Evolutionary conservation across 2,797 vertebrate species (phyloP).

Genomic region (Scolopax bukidnonensis): DNA sequence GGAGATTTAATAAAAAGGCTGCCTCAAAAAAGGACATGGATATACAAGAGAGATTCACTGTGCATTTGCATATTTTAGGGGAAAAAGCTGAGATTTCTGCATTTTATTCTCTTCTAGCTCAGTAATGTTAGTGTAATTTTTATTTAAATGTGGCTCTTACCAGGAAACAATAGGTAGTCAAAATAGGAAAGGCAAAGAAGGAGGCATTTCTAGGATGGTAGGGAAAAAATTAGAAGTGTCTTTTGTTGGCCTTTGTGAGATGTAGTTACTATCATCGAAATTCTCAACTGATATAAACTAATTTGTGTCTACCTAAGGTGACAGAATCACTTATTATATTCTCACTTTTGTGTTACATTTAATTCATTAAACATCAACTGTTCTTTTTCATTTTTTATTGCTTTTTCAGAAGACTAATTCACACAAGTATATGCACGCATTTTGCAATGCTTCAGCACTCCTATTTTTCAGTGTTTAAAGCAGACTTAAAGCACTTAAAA

Average conservation of each 20-base stretch:
- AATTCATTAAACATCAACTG: conserved; percentile 20
- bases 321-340: background rate
- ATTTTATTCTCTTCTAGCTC: background rate
- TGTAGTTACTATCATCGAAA: background rate
- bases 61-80: background rate
- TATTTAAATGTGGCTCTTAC: background rate
- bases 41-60: background rate
- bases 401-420: background rate
- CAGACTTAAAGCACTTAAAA: conserved; percentile 14
- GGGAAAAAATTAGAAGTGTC: background rate
- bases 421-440: background rate
- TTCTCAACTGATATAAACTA: background rate
- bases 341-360: background rate
- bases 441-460: conserved; percentile 37
- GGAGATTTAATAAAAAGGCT: background rate
- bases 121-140: background rate
- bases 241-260: background rate
- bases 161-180: background rate
- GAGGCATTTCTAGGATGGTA: background rate
- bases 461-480: background rate
- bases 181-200: background rate
- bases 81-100: background rate
- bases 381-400: background rate
- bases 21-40: background rate
- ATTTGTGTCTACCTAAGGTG: background rate